Conservation (phyloP, 2,797 vertebrate species). For the Pelodytes ibericus region DNA sequence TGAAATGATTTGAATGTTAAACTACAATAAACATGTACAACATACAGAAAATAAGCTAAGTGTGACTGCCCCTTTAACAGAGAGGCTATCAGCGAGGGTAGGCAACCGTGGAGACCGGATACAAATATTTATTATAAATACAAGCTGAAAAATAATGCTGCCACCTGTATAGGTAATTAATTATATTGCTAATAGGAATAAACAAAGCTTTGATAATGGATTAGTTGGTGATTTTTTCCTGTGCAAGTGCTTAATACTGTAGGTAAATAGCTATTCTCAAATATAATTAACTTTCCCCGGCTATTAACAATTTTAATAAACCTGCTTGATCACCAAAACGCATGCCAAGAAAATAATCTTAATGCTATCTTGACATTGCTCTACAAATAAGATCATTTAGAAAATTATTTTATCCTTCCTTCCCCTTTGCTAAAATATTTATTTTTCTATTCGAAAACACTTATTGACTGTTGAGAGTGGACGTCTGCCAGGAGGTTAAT, state of each 20-base stretch:
- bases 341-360: constrained; percentile 15
- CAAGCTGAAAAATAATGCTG: too few relatives aligned
- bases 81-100: too few relatives aligned
- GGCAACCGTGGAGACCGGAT: too few relatives aligned
- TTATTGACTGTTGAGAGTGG: constrained; percentile 66
- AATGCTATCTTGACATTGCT: constrained; percentile 20
- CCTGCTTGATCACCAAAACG: background rate
- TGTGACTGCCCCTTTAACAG: too few relatives aligned
- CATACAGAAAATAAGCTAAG: too few relatives aligned
- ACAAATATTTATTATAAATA: too few relatives aligned
- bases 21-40: too few relatives aligned
- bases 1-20: too few relatives aligned
- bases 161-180: too few relatives aligned
- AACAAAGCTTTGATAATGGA: too few relatives aligned
- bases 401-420: constrained; percentile 37
- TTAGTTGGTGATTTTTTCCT: too few relatives aligned
- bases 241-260: constrained; percentile 1
- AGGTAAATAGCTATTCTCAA: constrained; percentile 30
- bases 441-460: constrained; percentile 45
- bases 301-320: constrained; percentile 33
- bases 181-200: too few relatives aligned
- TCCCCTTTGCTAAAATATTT: constrained; percentile 36
- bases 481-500: constrained; percentile 69
- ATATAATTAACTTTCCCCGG: constrained; percentile 16
- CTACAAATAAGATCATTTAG: constrained; percentile 45